Evolutionary conservation across 1,140 invertebrate species (phyloP).

Genomic region (Ridgeia piscesae): DNA sequence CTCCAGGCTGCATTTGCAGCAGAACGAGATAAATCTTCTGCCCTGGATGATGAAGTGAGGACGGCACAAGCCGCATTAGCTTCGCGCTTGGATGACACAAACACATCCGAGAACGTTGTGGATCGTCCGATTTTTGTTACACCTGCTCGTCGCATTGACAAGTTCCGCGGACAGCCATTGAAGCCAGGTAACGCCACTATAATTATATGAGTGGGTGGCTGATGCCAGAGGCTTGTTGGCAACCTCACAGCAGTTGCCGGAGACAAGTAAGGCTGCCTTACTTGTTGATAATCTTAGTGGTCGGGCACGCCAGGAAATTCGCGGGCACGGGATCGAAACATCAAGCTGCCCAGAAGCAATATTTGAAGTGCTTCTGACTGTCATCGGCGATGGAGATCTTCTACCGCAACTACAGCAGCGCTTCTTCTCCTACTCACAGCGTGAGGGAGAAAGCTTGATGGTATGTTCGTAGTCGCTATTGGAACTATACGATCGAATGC

Average conservation of each 20-base stretch:
- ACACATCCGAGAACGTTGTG: too few species aligned
- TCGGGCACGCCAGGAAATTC: neutral
- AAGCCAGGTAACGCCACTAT: neutral
- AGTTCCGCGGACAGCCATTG: neutral
- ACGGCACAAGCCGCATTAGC: too few species aligned
- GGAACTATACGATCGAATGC: neutral
- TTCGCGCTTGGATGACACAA: too few species aligned
- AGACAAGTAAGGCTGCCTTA: neutral
- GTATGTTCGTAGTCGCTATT: neutral
- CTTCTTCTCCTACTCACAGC: neutral
- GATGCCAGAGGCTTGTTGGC: neutral
- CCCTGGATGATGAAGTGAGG: too few species aligned
- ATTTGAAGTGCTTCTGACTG: neutral
- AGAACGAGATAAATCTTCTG: too few species aligned
- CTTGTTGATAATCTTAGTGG: neutral
- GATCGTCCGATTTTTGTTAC: too few species aligned
- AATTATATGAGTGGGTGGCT: neutral
- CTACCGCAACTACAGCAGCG: neutral
- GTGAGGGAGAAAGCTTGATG: neutral
- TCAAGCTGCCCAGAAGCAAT: neutral
- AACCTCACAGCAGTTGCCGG: neutral
- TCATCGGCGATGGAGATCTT: neutral
- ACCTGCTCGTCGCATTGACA: too few species aligned
- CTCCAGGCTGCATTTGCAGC: too few species aligned
- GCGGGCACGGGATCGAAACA: too few species aligned